phyloP scores from a whole-genome alignment of 2,888 invertebrate species.

The Ophion ellenae region DNA sequence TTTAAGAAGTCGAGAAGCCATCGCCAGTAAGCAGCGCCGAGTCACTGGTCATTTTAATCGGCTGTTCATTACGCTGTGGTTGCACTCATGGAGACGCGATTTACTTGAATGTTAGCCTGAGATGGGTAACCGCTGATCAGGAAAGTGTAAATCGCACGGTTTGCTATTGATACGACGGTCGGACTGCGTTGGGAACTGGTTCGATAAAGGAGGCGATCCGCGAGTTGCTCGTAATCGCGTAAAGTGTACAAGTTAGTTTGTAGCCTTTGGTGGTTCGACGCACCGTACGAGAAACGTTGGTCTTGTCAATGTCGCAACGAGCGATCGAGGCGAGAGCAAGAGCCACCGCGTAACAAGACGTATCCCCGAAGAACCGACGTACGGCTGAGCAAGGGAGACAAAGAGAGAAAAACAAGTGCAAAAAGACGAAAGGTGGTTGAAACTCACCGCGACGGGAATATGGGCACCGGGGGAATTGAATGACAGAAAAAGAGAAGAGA shows the following conservation, averaged over 20 bases:
- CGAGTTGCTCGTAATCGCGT: slow-evolving; percentile 54
- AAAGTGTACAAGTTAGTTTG: slow-evolving; percentile 59
- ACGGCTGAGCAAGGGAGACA: background rate
- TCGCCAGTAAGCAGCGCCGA: background rate
- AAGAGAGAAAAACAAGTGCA: background rate
- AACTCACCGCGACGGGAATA: slow-evolving; percentile 52
- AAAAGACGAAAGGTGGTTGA: slow-evolving; percentile 37
- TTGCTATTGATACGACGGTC: slow-evolving; percentile 28
- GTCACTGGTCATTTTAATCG: background rate
- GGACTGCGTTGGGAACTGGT: slow-evolving; percentile 48
- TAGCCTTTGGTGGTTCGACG: slow-evolving; percentile 51
- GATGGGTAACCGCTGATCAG: background rate
- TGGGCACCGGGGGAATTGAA: slow-evolving; percentile 61
- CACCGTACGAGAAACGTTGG: slow-evolving; percentile 36
- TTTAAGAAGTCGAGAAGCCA: background rate
- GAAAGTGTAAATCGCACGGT: slow-evolving; percentile 48
- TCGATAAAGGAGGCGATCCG: slow-evolving; percentile 52
- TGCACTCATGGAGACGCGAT: background rate
- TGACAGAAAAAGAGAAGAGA: slow-evolving; percentile 21
- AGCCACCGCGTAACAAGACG: slow-evolving; percentile 41
- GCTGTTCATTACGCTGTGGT: background rate
- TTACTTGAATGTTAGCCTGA: background rate
- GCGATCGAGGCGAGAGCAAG: slow-evolving; percentile 6
- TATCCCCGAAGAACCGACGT: slow-evolving; percentile 20
- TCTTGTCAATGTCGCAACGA: slow-evolving; percentile 56